phyloP scores from a whole-genome alignment of 1,140 invertebrate genomes.

The Holotrichia oblita region DNA sequence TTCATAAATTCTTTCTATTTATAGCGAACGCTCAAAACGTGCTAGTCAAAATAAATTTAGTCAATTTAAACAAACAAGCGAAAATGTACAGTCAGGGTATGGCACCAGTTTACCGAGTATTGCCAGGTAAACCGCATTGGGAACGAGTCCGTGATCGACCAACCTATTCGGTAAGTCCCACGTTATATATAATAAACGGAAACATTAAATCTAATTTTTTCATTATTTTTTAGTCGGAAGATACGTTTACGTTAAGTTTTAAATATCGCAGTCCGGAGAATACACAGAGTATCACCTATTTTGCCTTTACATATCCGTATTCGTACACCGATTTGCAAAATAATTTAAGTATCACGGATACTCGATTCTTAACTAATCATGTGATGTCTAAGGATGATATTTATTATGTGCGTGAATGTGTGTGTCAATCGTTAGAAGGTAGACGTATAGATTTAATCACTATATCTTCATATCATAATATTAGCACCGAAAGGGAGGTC shows the following conservation, averaged over 20 bases:
- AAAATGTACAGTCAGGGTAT: constrained; percentile 94
- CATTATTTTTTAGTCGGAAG: constrained; percentile 68
- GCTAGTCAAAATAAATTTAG: constrained; percentile 81
- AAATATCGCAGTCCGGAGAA: constrained; percentile 80
- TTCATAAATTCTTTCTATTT: constrained; percentile 44
- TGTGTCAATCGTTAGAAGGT: constrained; percentile 84
- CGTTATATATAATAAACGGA: background rate
- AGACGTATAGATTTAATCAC: constrained; percentile 87
- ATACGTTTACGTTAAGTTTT: constrained; percentile 83
- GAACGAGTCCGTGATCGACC: constrained; percentile 81
- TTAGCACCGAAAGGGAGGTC: constrained; percentile 75
- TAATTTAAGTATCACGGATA: constrained; percentile 72
- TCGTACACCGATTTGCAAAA: constrained; percentile 85
- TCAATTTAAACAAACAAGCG: constrained; percentile 89
- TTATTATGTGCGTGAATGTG: constrained; percentile 87
- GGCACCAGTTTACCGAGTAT: constrained; percentile 79
- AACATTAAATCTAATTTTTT: constrained; percentile 27
- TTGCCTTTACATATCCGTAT: constrained; percentile 93
- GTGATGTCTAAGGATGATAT: constrained; percentile 69
- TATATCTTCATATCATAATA: constrained; percentile 84
- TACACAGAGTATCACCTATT: constrained; percentile 78
- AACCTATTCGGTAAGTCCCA: constrained; percentile 63
- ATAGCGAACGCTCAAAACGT: constrained; percentile 64
- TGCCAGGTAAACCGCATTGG: constrained; percentile 79
- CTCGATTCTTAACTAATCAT: constrained; percentile 63